Evolutionary conservation across 2,113 vertebrate species (phyloP), one percentile per base, ranked within the genome.

Genomic region (Thamnaconus septentrionalis): DNA sequence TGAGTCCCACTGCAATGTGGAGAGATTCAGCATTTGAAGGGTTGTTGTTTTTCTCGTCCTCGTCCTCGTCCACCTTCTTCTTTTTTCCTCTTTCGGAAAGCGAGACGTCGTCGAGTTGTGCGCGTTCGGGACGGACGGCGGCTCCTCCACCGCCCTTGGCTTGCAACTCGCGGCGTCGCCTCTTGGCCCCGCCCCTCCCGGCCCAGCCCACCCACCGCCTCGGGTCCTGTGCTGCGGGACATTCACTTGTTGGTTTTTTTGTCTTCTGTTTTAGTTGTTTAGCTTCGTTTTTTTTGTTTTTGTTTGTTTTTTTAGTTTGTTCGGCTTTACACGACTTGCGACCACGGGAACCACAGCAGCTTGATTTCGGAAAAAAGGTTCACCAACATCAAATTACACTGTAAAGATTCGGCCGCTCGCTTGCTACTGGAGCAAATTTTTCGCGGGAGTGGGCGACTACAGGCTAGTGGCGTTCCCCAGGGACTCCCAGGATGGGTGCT

Each of bases 361-460:
- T 79, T n/a, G 58, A 64, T 73, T 81, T 56, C 55, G 76, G 18
- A 31, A 31, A 31, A 83, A 67, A 73, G 66, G 66, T 66, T 80
- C 68, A 85, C 82, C 74, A 55, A 86, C 83, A 80, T 66, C 72
- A 73, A 60, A 77, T 31, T 40, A 84, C 78, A 85, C 71, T 66
- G 76, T 58, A 53, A n/a, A 57, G 70, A 53, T 54, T 69, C 67
- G 54, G 69, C 75, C 73, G 12, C 75, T 68, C 18, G 69, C 75
- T 73, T 70, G 64, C 54, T 45, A 57, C 52, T 60, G 59, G 75
- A 62, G 75, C 67, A 0, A 49, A n/a, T 63, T 47, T 31, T 31
- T 31, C 18, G 44, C 56, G 46, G 67, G 63, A 69, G 65, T 31
- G 18, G 18, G 3, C 64, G 64, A 53, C 49, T 31, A 56, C 50